Evolutionary conservation across 2,797 vertebrate species (phyloP).

Genomic region (Enteromius viviparus): DNA sequence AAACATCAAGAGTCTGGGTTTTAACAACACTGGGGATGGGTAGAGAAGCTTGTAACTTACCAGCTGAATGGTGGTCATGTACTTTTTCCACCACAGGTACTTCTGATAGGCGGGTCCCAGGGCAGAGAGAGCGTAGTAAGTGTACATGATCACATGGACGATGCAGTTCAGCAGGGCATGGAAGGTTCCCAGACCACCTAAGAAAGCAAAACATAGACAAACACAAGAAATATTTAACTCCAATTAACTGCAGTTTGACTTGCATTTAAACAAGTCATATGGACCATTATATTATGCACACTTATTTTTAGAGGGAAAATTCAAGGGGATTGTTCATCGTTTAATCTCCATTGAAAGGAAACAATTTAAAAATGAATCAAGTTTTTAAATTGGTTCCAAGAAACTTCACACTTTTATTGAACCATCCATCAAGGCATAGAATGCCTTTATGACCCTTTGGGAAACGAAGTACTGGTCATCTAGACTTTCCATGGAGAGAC

Average conservation of each 20-base stretch:
- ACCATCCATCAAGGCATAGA: not conserved
- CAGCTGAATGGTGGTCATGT: constrained; percentile 86
- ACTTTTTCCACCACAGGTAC: constrained; percentile 89
- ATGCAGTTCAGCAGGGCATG: constrained; percentile 83
- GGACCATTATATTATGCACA: not conserved
- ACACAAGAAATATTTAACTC: too few species aligned
- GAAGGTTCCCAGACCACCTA: constrained; percentile 89
- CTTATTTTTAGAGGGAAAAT: not conserved
- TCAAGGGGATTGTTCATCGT: not conserved
- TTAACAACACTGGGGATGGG: not conserved
- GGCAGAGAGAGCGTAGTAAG: constrained; percentile 84
- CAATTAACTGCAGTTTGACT: not conserved
- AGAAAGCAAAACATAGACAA: not conserved
- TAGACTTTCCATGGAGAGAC: not conserved
- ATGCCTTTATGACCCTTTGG: not conserved
- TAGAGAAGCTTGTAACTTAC: constrained; percentile 70
- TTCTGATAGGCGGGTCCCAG: constrained; percentile 85
- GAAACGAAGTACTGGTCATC: not conserved
- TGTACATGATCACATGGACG: constrained; percentile 87
- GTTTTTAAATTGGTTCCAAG: too few species aligned
- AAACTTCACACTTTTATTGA: not conserved
- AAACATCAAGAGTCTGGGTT: not conserved
- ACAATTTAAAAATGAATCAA: too few species aligned
- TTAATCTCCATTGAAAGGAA: not conserved
- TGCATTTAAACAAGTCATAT: too few species aligned